These are phyloP conservation scores for Deladenus siricidicola DNA, from an alignment of 2,888 invertebrate genomes.

Conservation along the genomic window DNA sequence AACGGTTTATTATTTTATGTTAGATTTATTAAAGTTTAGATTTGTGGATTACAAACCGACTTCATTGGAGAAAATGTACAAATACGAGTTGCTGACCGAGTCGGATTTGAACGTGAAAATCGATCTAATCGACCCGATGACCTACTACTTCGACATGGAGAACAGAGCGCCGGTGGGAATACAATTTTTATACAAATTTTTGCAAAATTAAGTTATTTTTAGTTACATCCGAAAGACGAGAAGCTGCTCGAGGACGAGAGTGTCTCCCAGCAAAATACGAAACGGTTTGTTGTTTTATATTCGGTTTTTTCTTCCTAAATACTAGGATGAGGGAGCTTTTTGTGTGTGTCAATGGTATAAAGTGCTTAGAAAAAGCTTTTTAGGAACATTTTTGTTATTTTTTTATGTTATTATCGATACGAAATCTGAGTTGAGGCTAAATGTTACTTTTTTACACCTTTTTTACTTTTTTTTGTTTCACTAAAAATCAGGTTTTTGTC, in stretches of 20 bases:
- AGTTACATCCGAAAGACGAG: slow-evolving; percentile 74
- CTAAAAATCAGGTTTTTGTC: not conserved
- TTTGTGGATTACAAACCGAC: slow-evolving; percentile 94
- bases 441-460: too few species aligned
- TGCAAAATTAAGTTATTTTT: not conserved
- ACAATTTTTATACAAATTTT: not conserved
- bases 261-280: slow-evolving; percentile 66
- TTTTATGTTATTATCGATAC: too few species aligned
- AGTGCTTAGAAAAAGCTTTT: too few species aligned
- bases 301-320: not conserved
- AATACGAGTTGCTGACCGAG: slow-evolving; percentile 91
- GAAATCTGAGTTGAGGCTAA: too few species aligned
- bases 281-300: slow-evolving; percentile 57
- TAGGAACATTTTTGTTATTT: too few species aligned
- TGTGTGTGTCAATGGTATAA: too few species aligned
- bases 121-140: slow-evolving; percentile 88
- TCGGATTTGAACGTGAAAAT: slow-evolving; percentile 94
- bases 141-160: slow-evolving; percentile 60
- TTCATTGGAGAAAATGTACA: slow-evolving; percentile 73
- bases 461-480: not conserved
- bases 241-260: slow-evolving; percentile 84
- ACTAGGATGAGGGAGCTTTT: too few species aligned
- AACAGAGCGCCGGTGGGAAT: slow-evolving; percentile 13
- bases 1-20: not conserved
- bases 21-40: slow-evolving; percentile 57